Base-by-base conservation (phyloP, 2,113 vertebrate genomes). In the Nycticebus coucang region DNA sequence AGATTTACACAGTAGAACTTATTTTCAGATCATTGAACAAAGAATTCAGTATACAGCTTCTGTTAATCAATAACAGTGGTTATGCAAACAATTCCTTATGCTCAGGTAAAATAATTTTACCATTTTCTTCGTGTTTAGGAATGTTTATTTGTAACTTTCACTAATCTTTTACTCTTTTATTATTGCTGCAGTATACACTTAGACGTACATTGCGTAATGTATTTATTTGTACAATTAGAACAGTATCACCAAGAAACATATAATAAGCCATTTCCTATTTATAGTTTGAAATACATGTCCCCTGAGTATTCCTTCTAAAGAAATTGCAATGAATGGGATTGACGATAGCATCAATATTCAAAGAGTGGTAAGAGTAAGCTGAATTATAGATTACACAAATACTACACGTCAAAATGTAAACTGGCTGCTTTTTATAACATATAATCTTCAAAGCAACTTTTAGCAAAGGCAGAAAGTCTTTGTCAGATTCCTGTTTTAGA, bases 1-100 rank as follows among this genome's bases (percentile, higher is more conserved):
- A 45, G 26, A 80, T 60, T 84, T 19, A 37, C 13, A 94, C 17
- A 62, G 57, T 59, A 91, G 26, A 86, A 22, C 8, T 96, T 41
- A 37, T 97, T 97, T 97, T 95, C 84, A 97, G 72, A 91, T 97
- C n/a, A 1, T 24, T 97, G 77, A 95, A 88, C 37, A 97, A 90
- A 68, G 7, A 93, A 87, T 92, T 97, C 66, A 62, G 92, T 92
- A 50, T 35, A 87, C 72, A 95, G 96, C 87, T 97, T 96, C 83
- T 96, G 83, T 95, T 93, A 96, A 93, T 83, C 81, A 89, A 88
- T 95, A 96, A 97, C 55, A 97, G 62, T 95, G 80, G 59, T 96
- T 96, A 75, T 64, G 35, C 55, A 94, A 86, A 37, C 69, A 66
- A 57, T 50, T 74, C 0, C 0, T 2, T 22, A 82, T 90, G 13